Evolutionary conservation across 2,888 invertebrate species (phyloP), one percentile per base, ranked within the genome.

Genomic region (Fabriciana adippe): DNA sequence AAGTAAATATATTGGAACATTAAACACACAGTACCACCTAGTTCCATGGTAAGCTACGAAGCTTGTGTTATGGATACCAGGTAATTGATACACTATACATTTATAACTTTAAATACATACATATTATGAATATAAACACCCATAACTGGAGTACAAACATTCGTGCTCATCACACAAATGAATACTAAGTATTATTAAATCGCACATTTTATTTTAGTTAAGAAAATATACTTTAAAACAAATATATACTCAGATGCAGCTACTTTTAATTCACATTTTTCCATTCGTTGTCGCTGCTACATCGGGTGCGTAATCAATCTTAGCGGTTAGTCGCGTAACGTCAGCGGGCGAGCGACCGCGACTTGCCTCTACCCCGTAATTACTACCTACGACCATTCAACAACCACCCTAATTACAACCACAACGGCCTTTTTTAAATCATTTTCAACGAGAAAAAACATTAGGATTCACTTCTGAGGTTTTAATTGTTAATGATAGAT

Each of bases 381-480:
- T 73, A 74, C 75, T 66, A 55, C 59, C 69, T 62, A 66, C 66
- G 55, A 55, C 66, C 61, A 51, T 53, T 68, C 64, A 60, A 56
- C 69, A 70, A 66, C 70, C 79, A 80, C 78, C 79, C 81, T 78
- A 78, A 78, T 81, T 80, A 77, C 77, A 80, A 81, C 87, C 88
- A 62, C 73, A 74, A 64, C 63, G 59, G 54, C 61, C 67, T 67
- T 59, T 71, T 71, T 69, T 67, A 62, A 64, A 64, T 50, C 57
- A 55, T 61, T 61, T 66, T n/a, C 55, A 66, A 61, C 50, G 67
- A 63, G 55, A 59, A 64, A 64, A 68, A 68, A 56, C 68, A 68
- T 68, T 68, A 68, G 64, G 68, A 64, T 47, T 68, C 61, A 65
- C 64, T 68, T 35, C 68, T 41, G 64, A 65, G 64, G 60, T 68